Percentiles rank a stretch among this genome's conserved stretches.
Evolutionary conservation across 2,113 vertebrate species (phyloP).

Genomic region (Limanda limanda): DNA sequence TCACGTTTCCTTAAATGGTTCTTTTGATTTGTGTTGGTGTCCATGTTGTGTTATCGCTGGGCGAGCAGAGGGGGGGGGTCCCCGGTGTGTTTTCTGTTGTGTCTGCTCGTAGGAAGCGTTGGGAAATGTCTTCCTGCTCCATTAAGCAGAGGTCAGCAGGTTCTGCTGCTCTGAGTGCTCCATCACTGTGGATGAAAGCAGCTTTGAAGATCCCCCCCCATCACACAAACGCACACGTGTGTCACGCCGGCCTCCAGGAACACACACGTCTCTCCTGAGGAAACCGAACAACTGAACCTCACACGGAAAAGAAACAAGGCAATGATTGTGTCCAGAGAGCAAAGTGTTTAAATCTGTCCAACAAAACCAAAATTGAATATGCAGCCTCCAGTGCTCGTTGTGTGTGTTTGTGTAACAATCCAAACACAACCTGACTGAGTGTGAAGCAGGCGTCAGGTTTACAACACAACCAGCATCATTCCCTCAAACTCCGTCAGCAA

Average conservation of each 20-base stretch:
- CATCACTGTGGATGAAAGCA: slow-evolving; percentile 74
- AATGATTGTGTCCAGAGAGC: not conserved
- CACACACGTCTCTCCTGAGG: not conserved
- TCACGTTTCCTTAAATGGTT: not conserved
- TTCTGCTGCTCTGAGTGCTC: slow-evolving; percentile 62
- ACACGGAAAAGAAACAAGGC: not conserved
- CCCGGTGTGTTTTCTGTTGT: slow-evolving; percentile 42
- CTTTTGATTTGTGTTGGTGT: not conserved
- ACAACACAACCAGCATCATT: slow-evolving; percentile 62
- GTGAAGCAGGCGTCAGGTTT: slow-evolving; percentile 59
- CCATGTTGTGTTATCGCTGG: not conserved
- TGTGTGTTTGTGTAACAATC: slow-evolving; percentile 45
- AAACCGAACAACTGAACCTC: slow-evolving; percentile 10
- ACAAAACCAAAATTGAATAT: slow-evolving; percentile 14
- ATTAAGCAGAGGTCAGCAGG: slow-evolving; percentile 73
- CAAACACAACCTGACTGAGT: slow-evolving; percentile 49
- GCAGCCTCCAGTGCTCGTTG: slow-evolving; percentile 14
- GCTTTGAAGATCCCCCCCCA: slow-evolving; percentile 62
- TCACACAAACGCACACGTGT: slow-evolving; percentile 12
- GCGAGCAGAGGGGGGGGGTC: not conserved
- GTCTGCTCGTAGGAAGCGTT: slow-evolving; percentile 49
- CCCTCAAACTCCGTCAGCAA: slow-evolving; percentile 70
- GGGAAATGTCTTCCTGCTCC: slow-evolving; percentile 74
- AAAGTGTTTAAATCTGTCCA: slow-evolving; percentile 8
- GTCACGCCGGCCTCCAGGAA: slow-evolving; percentile 4